Percentiles rank a stretch among this genome's conserved stretches.
Conservation (phyloP, 2,797 vertebrate genomes). For the Enteromius afrohamiltoni region DNA sequence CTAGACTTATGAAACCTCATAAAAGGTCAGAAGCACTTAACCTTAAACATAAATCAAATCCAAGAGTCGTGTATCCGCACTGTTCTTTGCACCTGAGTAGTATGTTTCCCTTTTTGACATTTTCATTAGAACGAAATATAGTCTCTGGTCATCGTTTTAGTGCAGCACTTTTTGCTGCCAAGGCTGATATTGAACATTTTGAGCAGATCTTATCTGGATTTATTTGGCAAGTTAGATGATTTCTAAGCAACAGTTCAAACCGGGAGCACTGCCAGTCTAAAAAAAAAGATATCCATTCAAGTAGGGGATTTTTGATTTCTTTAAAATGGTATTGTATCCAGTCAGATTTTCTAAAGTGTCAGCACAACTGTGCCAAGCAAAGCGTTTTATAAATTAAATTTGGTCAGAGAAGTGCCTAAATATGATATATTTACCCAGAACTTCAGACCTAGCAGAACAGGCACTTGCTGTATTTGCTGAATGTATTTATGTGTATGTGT, state of each 20-base stretch:
- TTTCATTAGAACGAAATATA: constrained; percentile 34
- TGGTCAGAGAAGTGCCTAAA: constrained; percentile 1
- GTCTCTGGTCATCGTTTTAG: constrained; percentile 37
- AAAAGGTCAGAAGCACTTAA: neutral
- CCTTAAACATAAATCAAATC: neutral
- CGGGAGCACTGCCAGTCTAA: constrained; percentile 30
- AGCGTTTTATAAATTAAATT: constrained; percentile 36
- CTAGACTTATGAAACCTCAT: neutral
- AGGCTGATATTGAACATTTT: constrained; percentile 37
- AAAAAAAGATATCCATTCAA: constrained; percentile 32
- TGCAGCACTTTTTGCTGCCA: constrained; percentile 37
- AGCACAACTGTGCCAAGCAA: constrained; percentile 22
- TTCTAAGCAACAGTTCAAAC: constrained; percentile 38
- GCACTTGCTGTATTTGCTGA: neutral
- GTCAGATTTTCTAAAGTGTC: constrained; percentile 30
- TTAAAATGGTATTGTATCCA: constrained; percentile 28
- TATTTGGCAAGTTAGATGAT: constrained; percentile 44
- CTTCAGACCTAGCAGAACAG: neutral
- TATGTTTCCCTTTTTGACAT: constrained; percentile 15
- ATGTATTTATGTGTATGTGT: too few species aligned
- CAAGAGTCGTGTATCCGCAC: neutral
- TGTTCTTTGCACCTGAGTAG: constrained; percentile 5
- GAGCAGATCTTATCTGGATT: constrained; percentile 42
- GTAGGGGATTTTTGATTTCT: constrained; percentile 2
- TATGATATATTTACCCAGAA: constrained; percentile 8